Evolutionary conservation across 2,888 invertebrate species (phyloP).

Genomic region (Limnephilus marmoratus): DNA sequence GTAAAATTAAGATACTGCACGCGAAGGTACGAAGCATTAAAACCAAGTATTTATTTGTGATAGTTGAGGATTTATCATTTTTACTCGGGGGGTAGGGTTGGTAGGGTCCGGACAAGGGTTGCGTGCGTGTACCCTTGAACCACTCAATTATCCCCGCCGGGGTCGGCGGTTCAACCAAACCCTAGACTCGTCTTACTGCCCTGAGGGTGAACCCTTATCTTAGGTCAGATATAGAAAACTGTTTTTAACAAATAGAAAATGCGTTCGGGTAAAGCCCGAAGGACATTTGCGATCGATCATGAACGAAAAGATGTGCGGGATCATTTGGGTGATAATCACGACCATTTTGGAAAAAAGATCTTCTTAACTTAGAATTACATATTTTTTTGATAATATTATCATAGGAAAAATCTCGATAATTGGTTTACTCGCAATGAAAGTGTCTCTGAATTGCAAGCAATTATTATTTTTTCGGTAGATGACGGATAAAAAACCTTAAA

Average conservation of each 20-base stretch:
- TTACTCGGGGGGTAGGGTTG: constrained; percentile 31
- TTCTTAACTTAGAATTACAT: neutral
- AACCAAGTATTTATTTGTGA: neutral
- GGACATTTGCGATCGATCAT: constrained; percentile 33
- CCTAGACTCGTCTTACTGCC: constrained; percentile 45
- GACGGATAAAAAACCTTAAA: too few species aligned
- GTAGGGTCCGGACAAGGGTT: constrained; percentile 42
- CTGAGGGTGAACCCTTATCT: constrained; percentile 38
- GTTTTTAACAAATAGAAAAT: constrained; percentile 46
- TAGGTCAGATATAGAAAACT: constrained; percentile 51
- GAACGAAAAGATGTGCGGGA: neutral
- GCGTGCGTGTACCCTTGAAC: constrained; percentile 64
- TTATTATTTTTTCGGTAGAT: too few species aligned
- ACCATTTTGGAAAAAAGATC: neutral
- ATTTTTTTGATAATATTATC: neutral
- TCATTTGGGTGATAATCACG: neutral
- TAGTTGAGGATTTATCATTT: constrained; percentile 14
- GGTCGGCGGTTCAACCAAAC: constrained; percentile 55
- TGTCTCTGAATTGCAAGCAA: too few species aligned
- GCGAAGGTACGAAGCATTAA: neutral
- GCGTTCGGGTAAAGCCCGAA: constrained; percentile 12
- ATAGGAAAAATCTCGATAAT: too few species aligned
- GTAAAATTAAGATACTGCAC: constrained; percentile 2
- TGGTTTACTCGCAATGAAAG: too few species aligned
- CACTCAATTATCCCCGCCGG: constrained; percentile 64